Conservation (phyloP, 2,113 vertebrate species). For the Picathartes gymnocephalus region DNA sequence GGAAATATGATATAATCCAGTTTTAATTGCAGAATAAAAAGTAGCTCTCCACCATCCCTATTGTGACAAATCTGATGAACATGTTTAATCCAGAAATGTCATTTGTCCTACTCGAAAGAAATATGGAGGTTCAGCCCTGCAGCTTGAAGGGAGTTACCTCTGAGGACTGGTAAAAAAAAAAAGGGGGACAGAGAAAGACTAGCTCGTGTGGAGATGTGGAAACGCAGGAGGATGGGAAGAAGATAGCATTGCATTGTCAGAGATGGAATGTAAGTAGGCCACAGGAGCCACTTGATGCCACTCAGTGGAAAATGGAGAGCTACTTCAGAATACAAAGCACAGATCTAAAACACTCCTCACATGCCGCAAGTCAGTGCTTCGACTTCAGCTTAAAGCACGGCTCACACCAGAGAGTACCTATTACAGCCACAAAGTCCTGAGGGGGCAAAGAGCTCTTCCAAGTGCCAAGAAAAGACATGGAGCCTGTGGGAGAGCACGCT, state of each 20-base stretch:
- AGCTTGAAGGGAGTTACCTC: neutral
- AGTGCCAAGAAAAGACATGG: neutral
- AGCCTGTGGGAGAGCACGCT: neutral
- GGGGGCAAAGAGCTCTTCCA: neutral
- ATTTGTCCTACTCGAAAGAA: neutral
- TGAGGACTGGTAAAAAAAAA: neutral
- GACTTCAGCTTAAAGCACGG: neutral
- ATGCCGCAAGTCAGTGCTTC: fast-evolving
- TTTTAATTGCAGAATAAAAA: neutral
- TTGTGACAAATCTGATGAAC: neutral
- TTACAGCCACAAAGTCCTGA: fast-evolving
- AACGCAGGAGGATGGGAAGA: neutral
- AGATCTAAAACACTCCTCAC: neutral
- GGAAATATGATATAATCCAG: neutral
- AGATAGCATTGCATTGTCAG: neutral
- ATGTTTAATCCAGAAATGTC: neutral
- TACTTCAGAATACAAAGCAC: neutral
- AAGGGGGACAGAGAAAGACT: neutral
- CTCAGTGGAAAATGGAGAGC: neutral
- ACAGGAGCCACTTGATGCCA: neutral
- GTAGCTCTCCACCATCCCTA: neutral
- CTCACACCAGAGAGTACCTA: neutral
- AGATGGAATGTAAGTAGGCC: neutral
- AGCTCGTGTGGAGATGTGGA: fast-evolving
- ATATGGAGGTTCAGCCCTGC: neutral